A percentile compares a stretch with the other conserved stretches of the same genome.
phyloP scores from a whole-genome alignment of 2,888 invertebrate genomes.

The Danaus chrysippus region DNA sequence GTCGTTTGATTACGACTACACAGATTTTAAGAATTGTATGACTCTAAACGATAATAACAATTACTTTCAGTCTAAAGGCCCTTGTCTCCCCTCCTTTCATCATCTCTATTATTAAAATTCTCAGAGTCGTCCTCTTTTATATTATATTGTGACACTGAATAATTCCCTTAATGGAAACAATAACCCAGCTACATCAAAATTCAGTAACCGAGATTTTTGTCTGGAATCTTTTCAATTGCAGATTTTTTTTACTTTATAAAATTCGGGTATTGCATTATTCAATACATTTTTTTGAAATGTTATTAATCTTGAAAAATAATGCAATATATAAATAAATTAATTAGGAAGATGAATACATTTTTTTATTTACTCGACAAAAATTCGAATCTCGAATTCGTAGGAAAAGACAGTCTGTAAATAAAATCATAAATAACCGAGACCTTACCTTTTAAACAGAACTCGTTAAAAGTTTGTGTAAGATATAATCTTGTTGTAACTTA shows the following conservation, averaged over 20 bases:
- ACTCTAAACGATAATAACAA: neutral
- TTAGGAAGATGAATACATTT: too few species aligned
- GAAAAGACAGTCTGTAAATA: too few species aligned
- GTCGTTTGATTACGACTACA: too few species aligned
- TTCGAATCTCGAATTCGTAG: too few species aligned
- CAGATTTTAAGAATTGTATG: neutral
- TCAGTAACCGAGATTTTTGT: constrained; percentile 7
- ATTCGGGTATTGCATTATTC: too few species aligned
- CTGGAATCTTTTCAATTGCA: neutral
- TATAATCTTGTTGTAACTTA: neutral
- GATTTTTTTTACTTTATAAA: neutral
- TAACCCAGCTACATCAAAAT: constrained; percentile 11
- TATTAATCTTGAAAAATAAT: too few species aligned
- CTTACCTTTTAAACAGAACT: neutral
- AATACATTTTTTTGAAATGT: too few species aligned
- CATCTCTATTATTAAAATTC: constrained; percentile 6
- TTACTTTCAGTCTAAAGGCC: neutral
- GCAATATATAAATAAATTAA: too few species aligned
- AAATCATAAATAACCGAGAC: neutral
- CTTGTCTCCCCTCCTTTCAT: neutral
- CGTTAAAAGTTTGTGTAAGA: neutral
- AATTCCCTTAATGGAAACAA: constrained; percentile 9
- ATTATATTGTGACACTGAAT: constrained; percentile 5
- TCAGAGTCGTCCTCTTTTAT: constrained; percentile 1
- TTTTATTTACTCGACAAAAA: too few species aligned